phyloP scores from a whole-genome alignment of 2,888 invertebrate genomes.

The Trachelus stipa region DNA sequence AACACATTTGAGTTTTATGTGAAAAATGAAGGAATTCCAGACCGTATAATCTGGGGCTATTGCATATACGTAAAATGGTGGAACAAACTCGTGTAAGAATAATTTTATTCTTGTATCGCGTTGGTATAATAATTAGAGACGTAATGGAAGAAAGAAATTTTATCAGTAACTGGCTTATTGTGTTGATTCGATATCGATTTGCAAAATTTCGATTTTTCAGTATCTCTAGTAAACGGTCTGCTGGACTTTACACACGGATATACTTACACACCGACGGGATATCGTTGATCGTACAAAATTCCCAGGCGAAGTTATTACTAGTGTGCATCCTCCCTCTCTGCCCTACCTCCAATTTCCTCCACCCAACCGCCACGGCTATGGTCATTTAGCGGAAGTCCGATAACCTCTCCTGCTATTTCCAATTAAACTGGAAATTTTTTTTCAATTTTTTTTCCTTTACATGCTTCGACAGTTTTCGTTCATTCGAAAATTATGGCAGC shows the following conservation, averaged over 20 bases:
- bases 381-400: slow-evolving; percentile 1
- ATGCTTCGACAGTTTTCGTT: neutral
- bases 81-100: neutral
- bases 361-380: neutral
- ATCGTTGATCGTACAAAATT: neutral
- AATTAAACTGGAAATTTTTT: slow-evolving; percentile 2
- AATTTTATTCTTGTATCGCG: neutral
- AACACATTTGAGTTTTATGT: slow-evolving; percentile 2
- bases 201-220: neutral
- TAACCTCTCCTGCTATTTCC: slow-evolving; percentile 8
- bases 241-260: neutral
- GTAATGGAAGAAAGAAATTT: neutral
- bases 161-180: neutral
- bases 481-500: neutral
- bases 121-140: neutral
- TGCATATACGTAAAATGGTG: neutral
- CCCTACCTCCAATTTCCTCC: neutral
- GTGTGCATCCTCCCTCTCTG: neutral
- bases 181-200: neutral
- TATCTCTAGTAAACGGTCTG: neutral
- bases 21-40: neutral
- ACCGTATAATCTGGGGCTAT: neutral
- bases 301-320: neutral
- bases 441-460: neutral
- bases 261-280: neutral